Evolutionary conservation across 1,140 invertebrate genomes (phyloP), one percentile per base, ranked within the genome.

Genomic region (Hyposmocoma kahamanoa): DNA sequence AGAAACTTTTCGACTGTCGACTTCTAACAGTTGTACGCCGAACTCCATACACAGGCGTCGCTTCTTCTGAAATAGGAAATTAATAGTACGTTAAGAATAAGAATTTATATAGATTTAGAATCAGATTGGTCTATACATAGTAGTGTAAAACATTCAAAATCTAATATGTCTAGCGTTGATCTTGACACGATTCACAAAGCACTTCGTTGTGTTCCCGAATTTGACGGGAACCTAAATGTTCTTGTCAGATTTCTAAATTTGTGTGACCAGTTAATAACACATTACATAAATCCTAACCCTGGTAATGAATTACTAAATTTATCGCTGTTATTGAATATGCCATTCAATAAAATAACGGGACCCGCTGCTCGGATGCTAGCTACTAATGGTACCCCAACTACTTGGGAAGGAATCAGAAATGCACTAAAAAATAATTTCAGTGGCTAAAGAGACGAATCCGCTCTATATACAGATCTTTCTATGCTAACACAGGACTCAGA

Each of bases 161-260:
- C 24, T 6, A 26, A 36, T 20, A 42, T 22, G 39, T 11, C 39
- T 20, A 42, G 8, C 5, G 39, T 42, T 21, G 39, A 42, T 42
- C 39, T 21, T 42, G 39, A 42, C 11, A 42, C 39, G 6, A 43
- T 43, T 43, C 13, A 28, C 9, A 43, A 43, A 26, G 42, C 42
- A 19, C 24, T 43, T n/a, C 22, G 42, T 1, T 15, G 17, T 26
- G 42, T 43, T 4, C 42, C 42, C 1, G 19, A 41, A 11, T 41
- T 41, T 21, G 38, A 41, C 20, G 38, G 38, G 13, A 43, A 43
- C 15, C 22, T 24, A 15, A 24, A 43, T 17, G 24, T 43, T 13
- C 19, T 43, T 1, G 28, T 43, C 28, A 24, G 42, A 43, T 43
- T 43, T 26, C 15, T 43, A 13, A 17, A 22, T 26, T 15, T 43